A percentile compares a stretch with the other conserved stretches of the same genome.
Conservation (phyloP, 2,113 vertebrate species). For the Girardinichthys multiradiatus region DNA sequence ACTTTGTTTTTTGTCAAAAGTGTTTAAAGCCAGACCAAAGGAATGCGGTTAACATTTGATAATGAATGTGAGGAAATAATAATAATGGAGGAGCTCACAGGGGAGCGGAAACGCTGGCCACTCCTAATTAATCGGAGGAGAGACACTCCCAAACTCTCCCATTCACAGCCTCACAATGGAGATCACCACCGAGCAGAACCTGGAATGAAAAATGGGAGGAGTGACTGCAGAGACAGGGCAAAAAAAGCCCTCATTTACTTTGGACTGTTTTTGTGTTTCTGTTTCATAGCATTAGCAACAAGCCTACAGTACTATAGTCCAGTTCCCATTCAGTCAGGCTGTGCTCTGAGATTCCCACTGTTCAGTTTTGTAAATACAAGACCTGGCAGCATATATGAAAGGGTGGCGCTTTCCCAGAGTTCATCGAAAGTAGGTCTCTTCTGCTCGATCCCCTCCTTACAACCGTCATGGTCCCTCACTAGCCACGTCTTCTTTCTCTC, state of each 20-base stretch:
- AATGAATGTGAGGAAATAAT: slow-evolving; percentile 81
- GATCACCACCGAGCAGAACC: slow-evolving; percentile 87
- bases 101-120: slow-evolving; percentile 85
- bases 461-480: not conserved
- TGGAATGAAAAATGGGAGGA: slow-evolving; percentile 77
- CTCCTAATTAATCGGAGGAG: slow-evolving; percentile 88
- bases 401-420: slow-evolving; percentile 69
- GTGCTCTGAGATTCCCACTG: slow-evolving; percentile 68
- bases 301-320: slow-evolving; percentile 57
- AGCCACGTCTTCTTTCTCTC: slow-evolving; percentile 26
- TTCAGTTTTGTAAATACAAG: slow-evolving; percentile 80
- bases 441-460: slow-evolving; percentile 13
- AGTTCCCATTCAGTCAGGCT: slow-evolving; percentile 58
- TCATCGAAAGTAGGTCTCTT: slow-evolving; percentile 63
- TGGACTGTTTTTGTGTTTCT: slow-evolving; percentile 65
- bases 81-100: slow-evolving; percentile 78
- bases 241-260: slow-evolving; percentile 50
- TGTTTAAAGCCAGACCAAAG: slow-evolving; percentile 75
- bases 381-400: slow-evolving; percentile 62
- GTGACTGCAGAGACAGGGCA: slow-evolving; percentile 66
- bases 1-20: slow-evolving; percentile 38
- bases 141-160: slow-evolving; percentile 83
- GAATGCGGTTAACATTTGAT: slow-evolving; percentile 74
- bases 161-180: slow-evolving; percentile 88
- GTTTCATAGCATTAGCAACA: slow-evolving; percentile 65